Evolutionary conservation across 2,113 vertebrate species (phyloP).

Genomic region (Corvus cornix): DNA sequence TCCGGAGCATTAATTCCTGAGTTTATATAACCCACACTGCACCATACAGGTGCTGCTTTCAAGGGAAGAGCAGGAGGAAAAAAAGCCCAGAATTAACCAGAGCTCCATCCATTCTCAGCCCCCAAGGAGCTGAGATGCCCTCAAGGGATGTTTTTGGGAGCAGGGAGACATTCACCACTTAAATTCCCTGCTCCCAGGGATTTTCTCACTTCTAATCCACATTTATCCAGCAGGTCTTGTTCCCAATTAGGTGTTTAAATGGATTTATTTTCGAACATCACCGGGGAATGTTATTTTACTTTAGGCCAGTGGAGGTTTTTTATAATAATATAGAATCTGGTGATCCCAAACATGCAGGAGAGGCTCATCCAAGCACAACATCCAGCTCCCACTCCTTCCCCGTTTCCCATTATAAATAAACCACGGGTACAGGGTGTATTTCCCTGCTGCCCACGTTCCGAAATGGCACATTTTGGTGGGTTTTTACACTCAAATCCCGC

Average conservation of each 20-base stretch:
- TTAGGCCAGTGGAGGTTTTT: background rate
- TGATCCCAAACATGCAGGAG: background rate
- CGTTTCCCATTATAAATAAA: background rate
- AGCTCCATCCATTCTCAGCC: background rate
- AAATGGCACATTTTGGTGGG: fast-evolving
- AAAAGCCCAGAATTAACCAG: background rate
- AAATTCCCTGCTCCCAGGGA: background rate
- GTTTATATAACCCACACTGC: background rate
- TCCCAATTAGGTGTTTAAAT: background rate
- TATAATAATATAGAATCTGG: background rate
- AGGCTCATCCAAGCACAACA: conserved; percentile 5
- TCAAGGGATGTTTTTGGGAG: background rate
- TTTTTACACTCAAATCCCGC: background rate
- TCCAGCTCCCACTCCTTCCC: background rate
- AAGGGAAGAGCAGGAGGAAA: background rate
- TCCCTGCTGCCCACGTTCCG: background rate
- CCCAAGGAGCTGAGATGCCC: background rate
- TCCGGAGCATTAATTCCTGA: background rate
- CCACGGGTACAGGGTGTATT: fast-evolving
- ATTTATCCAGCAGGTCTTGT: background rate
- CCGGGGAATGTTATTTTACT: background rate
- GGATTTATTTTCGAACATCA: background rate
- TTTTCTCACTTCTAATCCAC: background rate
- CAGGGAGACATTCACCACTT: background rate
- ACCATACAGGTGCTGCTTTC: background rate